Evolutionary conservation across 1,140 invertebrate species (phyloP).

Genomic region (Teleopsis dalmanni): DNA sequence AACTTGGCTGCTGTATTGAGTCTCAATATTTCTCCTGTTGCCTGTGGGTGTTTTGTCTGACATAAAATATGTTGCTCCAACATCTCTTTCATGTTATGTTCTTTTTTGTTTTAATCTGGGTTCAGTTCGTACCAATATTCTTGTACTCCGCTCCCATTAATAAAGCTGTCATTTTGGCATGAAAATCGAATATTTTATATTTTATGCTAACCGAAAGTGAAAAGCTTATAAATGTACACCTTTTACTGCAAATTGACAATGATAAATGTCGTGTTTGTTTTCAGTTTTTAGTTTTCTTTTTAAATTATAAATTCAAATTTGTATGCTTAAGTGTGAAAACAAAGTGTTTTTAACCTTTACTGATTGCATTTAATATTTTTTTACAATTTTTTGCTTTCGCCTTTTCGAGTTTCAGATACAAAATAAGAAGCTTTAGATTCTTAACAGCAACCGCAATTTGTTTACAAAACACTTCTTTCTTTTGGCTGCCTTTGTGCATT

Average conservation of each 20-base stretch:
- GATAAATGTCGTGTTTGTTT: slow-evolving; percentile 9
- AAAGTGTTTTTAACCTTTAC: not conserved
- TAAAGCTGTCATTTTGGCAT: too few relatives aligned
- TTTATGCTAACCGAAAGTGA: slow-evolving; percentile 1
- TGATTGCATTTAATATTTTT: not conserved
- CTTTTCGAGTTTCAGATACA: not conserved
- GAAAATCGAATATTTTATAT: too few relatives aligned
- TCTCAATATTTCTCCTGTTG: too few relatives aligned
- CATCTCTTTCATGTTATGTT: too few relatives aligned
- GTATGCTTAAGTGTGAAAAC: not conserved
- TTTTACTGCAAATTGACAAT: slow-evolving; percentile 5
- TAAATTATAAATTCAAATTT: slow-evolving; percentile 1
- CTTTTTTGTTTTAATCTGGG: too few relatives aligned
- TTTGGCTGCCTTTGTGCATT: not conserved
- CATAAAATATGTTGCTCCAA: too few relatives aligned
- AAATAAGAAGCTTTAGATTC: slow-evolving; percentile 7
- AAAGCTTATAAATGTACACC: too few relatives aligned
- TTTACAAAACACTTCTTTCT: slow-evolving; percentile 3
- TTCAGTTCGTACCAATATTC: too few relatives aligned
- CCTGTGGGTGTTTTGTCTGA: too few relatives aligned
- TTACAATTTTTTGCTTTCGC: not conserved
- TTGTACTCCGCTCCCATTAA: too few relatives aligned
- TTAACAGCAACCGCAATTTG: slow-evolving; percentile 5
- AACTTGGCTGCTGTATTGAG: too few relatives aligned
- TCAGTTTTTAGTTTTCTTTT: too few relatives aligned